A percentile compares a stretch with the other conserved stretches of the same genome.
Evolutionary conservation across 2,888 invertebrate species (phyloP).

Genomic region (Acanthoscelides obtectus): DNA sequence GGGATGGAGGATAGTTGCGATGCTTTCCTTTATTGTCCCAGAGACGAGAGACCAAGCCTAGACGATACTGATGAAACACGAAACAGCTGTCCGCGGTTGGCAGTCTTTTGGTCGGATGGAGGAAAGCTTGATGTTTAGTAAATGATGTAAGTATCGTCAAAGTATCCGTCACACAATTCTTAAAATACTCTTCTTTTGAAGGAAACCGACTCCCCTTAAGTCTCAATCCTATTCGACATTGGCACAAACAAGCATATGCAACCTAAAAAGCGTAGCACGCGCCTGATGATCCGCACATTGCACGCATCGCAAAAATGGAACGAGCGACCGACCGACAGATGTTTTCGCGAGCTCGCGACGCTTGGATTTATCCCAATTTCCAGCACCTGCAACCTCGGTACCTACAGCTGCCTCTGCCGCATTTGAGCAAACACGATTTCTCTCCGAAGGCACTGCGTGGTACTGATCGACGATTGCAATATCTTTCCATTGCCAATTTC

Average conservation of each 20-base stretch:
- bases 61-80: no score
- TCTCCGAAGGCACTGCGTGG: no score
- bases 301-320: not conserved
- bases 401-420: not conserved
- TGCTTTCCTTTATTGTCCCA: no score
- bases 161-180: no score
- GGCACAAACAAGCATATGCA: not conserved
- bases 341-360: not conserved
- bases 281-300: not conserved
- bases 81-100: no score
- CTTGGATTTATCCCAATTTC: not conserved
- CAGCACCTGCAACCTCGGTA: not conserved
- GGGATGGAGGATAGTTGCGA: no score
- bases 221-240: not conserved
- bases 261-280: not conserved
- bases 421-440: not conserved
- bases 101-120: no score
- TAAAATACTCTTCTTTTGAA: no score
- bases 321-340: not conserved
- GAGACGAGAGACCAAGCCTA: no score
- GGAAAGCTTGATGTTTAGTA: no score
- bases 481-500: no score
- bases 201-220: not conserved
- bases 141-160: no score
- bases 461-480: not conserved